Evolutionary conservation across 2,113 vertebrate species (phyloP).

Genomic region (Hippocampus barbouri): DNA sequence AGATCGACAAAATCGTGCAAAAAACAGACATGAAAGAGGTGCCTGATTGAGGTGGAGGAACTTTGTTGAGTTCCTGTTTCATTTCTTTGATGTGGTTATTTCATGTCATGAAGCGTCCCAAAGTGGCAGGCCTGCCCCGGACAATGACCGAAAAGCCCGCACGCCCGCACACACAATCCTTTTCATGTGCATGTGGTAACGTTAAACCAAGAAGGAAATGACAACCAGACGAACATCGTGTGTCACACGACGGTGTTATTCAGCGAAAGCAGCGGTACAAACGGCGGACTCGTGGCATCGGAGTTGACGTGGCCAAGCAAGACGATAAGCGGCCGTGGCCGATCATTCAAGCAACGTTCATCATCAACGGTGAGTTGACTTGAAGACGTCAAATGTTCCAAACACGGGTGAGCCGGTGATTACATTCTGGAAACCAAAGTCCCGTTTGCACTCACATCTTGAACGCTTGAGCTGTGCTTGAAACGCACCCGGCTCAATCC

Average conservation of each 20-base stretch:
- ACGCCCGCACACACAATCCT: background rate
- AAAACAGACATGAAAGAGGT: background rate
- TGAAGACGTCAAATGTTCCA: conserved; percentile 37
- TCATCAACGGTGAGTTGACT: conserved; percentile 25
- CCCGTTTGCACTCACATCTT: conserved; percentile 27
- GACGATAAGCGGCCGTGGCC: conserved; percentile 1
- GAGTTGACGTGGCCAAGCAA: background rate
- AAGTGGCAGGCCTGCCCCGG: background rate
- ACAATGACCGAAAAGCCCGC: background rate
- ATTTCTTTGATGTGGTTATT: background rate
- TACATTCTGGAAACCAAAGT: conserved; percentile 23
- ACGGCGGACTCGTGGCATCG: conserved; percentile 8
- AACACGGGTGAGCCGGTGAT: conserved; percentile 25
- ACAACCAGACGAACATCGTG: background rate
- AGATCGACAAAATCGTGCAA: background rate
- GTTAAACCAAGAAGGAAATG: background rate
- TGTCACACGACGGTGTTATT: conserved; percentile 17
- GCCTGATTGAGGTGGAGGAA: too few species aligned
- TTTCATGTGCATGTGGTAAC: background rate
- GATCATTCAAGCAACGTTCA: conserved; percentile 18
- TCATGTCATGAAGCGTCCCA: background rate
- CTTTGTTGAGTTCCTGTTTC: too few species aligned
- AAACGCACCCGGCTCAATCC: conserved; percentile 43
- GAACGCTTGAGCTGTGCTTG: conserved; percentile 33
- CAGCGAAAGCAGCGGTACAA: conserved; percentile 13